Percentiles rank a stretch among this genome's conserved stretches.
Evolutionary conservation across 2,113 vertebrate genomes (phyloP).

Genomic region (Falcunculus frontatus): DNA sequence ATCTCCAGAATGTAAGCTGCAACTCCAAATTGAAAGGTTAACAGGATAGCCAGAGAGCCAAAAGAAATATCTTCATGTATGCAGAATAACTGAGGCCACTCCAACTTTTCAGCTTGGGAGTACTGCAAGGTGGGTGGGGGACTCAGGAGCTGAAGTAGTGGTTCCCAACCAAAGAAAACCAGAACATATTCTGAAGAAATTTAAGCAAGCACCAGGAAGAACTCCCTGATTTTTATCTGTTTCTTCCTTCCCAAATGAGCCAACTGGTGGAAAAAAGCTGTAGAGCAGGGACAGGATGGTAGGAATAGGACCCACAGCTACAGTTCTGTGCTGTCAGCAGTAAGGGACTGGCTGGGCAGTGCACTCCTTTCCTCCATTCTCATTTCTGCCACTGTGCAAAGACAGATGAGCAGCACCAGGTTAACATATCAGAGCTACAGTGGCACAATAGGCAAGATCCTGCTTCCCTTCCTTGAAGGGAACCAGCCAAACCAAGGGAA

Average conservation of each 20-base stretch:
- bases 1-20: not conserved
- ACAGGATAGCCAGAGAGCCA: not conserved
- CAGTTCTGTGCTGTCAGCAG: not conserved
- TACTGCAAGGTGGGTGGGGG: not conserved
- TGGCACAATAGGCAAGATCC: rapidly evolving
- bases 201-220: not conserved
- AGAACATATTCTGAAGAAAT: not conserved
- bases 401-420: not conserved
- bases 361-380: not conserved
- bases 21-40: not conserved
- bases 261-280: conserved; percentile 35
- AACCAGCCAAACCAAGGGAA: not conserved
- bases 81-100: not conserved
- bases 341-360: not conserved
- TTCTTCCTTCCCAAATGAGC: not conserved
- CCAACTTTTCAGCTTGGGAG: not conserved
- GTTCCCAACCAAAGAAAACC: not conserved
- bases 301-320: conserved; percentile 47
- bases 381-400: not conserved
- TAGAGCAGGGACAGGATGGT: not conserved
- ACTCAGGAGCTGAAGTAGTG: not conserved
- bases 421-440: not conserved
- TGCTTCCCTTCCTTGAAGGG: not conserved
- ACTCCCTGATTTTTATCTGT: not conserved
- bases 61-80: not conserved